These are phyloP conservation scores for Melolontha melolontha DNA, from an alignment of 2,888 invertebrate genomes.

Conservation along the genomic window DNA sequence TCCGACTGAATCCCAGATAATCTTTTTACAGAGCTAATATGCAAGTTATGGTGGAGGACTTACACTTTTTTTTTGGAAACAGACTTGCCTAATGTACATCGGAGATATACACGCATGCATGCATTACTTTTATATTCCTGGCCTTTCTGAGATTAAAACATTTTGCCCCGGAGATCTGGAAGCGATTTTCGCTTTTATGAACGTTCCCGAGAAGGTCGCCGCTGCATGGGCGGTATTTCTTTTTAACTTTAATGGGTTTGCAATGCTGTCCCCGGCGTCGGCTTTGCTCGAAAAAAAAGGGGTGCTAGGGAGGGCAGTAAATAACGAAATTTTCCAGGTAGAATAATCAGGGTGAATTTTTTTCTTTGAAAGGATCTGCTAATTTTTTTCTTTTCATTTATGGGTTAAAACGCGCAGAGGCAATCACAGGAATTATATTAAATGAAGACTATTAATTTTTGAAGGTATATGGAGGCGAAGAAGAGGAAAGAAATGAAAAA, in stretches of 20 bases:
- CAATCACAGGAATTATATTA: too few species aligned
- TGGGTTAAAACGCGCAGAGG: neutral
- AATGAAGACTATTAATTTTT: too few species aligned
- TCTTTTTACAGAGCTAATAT: conserved; percentile 63
- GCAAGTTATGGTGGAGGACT: conserved; percentile 44
- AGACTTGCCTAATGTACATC: conserved; percentile 16
- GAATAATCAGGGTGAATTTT: neutral
- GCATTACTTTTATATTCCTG: neutral
- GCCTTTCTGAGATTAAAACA: conserved; percentile 23
- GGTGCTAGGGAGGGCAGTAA: too few species aligned
- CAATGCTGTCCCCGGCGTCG: neutral
- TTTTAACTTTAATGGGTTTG: conserved; percentile 19
- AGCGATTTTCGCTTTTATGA: conserved; percentile 12
- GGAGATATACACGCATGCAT: conserved; percentile 5
- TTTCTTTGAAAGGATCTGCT: too few species aligned
- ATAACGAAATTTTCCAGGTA: conserved; percentile 13
- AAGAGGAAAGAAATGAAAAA: too few species aligned
- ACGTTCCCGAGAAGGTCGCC: neutral
- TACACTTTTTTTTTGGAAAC: conserved; percentile 10
- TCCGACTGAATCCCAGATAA: conserved; percentile 50
- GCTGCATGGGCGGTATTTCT: neutral
- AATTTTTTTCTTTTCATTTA: neutral
- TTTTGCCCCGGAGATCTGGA: conserved; percentile 10
- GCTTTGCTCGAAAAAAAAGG: too few species aligned
- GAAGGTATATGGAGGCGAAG: neutral